A percentile compares a stretch with the other conserved stretches of the same genome.
These are phyloP conservation scores for Ploceus nigricollis DNA, from an alignment of 2,113 vertebrate genomes.

Conservation along the genomic window DNA sequence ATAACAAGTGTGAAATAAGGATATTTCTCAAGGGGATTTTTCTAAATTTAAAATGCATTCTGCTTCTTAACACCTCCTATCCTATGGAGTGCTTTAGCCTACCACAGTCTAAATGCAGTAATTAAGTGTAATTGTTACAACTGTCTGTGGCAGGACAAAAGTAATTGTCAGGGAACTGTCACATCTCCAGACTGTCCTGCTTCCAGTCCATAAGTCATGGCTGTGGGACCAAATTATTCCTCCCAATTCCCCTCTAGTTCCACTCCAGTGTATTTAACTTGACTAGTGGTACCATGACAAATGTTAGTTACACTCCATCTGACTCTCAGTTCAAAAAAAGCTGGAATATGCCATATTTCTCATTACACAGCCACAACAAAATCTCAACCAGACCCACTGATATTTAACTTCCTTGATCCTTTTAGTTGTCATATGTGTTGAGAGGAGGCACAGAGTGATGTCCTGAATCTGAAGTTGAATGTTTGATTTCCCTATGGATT, in stretches of 20 bases:
- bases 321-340: background rate
- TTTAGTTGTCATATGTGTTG: background rate
- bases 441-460: background rate
- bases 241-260: background rate
- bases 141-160: background rate
- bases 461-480: background rate
- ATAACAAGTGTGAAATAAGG: constrained; percentile 63
- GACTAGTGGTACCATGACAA: background rate
- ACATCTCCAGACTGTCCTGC: background rate
- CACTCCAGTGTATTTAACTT: background rate
- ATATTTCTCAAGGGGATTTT: constrained; percentile 65
- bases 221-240: background rate
- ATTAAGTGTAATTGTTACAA: constrained; percentile 51
- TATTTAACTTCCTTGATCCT: background rate
- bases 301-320: background rate
- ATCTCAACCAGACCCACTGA: background rate
- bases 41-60: constrained; percentile 52
- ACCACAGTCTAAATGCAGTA: constrained; percentile 21
- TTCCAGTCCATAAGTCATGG: background rate
- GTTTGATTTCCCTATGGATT: background rate
- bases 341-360: background rate
- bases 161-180: background rate
- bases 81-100: background rate
- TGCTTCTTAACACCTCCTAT: constrained; percentile 45
- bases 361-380: background rate